Conservation (phyloP, 2,113 vertebrate genomes). For the Numida meleagris region DNA sequence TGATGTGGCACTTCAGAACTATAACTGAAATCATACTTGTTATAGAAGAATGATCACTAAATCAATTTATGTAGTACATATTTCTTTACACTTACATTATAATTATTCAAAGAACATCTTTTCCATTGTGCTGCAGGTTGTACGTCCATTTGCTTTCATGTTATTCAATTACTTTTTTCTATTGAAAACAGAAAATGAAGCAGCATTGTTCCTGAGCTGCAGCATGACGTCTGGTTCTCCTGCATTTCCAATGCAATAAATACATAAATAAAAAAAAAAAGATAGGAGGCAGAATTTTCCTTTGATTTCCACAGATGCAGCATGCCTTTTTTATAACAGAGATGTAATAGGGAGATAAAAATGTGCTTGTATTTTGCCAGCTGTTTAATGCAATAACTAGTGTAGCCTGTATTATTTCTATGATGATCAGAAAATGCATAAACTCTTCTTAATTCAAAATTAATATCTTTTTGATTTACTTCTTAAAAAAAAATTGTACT, state of each 20-base stretch:
- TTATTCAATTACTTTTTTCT: constrained; percentile 46
- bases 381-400: not conserved
- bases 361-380: not conserved
- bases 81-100: constrained; percentile 56
- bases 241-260: constrained; percentile 40
- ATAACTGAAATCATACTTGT: constrained; percentile 54
- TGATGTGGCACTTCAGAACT: constrained; percentile 30
- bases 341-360: constrained; percentile 19
- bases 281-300: not conserved
- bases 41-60: constrained; percentile 49
- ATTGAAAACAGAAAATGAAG: constrained; percentile 35
- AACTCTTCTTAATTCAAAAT: not conserved
- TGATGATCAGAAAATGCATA: not conserved
- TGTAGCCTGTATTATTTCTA: not conserved
- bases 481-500: no score
- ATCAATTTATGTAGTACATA: constrained; percentile 47
- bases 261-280: constrained; percentile 44
- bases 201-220: not conserved
- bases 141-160: constrained; percentile 32
- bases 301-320: constrained; percentile 38
- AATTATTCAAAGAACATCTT: constrained; percentile 55
- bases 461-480: no score
- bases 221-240: not conserved
- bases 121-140: constrained; percentile 46
- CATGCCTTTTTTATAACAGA: not conserved